Evolutionary conservation across 2,797 vertebrate species (phyloP), one percentile per base, ranked within the genome.

Genomic region (Tenualosa ilisha): DNA sequence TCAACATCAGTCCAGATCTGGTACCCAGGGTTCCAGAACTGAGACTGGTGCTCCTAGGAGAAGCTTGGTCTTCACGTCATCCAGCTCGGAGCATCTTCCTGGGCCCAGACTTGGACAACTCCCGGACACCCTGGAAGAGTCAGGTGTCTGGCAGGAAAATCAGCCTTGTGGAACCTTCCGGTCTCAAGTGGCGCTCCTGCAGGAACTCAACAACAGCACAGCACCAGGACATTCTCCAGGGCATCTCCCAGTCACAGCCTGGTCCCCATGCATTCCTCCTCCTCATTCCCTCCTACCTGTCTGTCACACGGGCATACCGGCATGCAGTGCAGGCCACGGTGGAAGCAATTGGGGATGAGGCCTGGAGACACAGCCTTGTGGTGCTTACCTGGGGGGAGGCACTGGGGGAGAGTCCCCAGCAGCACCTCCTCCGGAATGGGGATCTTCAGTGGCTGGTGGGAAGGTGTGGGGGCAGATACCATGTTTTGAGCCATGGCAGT

Each of bases 321-420:
- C 88, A 81, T 37, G 93, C 93, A 0, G 81, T 91, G 31, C 94
- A 95, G 88, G 82, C 87, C 49, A 92, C 94, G n/a, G 8, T 93
- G 86, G 37, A 86, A 4, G 24, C 87, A 56, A 75, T 95, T 0
- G 94, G 93, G 49, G 89, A 93, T 2, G 88, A 63, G 0, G 53
- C 89, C 0, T 95, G 94, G 95, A 85, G 20, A 0, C 91, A 89
- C 81, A 81, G 93, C 0, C 72, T 95, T 87, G 88, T 95, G 89
- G 43, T 96, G 59, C 89, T 95, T 86, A 95, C 95, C 0, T 95
- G 94, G 93, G 94, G 92, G 20, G 95, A 95, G 40, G 89, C 88
- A 68, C 89, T 95, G 61, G 94, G 93, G 3, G 93, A 93, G 85
- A 93, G 92, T 15, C 79, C 83, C 0, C 91, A 93, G 86, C 94